Base-by-base conservation (phyloP, 2,797 vertebrate genomes). In the Melanotaenia nigrans region DNA sequence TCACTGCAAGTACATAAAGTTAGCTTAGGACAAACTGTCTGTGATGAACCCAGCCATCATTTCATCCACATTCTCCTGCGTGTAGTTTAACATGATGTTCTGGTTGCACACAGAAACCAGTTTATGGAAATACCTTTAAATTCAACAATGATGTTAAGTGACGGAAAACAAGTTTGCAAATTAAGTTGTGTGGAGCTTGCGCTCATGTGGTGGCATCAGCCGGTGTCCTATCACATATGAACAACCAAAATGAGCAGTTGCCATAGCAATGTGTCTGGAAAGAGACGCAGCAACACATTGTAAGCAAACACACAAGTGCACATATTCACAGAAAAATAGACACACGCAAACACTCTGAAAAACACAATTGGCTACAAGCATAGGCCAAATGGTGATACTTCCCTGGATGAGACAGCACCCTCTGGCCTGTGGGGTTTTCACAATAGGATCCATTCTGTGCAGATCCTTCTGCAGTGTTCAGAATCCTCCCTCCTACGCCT, bases 401-500 rank as follows among this genome's bases (percentile, higher is more conserved):
- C 65, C 57, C 65, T 20, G 83, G 71, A 78, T 85, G 84, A 88
- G 85, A 81, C 79, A 81, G 84, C 85, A 87, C 82, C 83, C 87
- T 90, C 76, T 70, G 86, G 85, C 86, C 87, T 64, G 75, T 54
- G 71, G 75, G 79, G 66, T 73, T 42, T 82, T 30, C 40, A 92
- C 90, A 92, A 93, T 91, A 82, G 89, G 81, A 82, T 82, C 85
- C 84, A 91, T 94, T 92, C 91, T 92, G 78, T 67, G 61, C 79
- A 53, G 59, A 82, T 85, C 71, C 65, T 69, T 71, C 73, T 61
- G 68, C 68, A 32, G 68, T 66, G 61, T 58, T 86, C 38, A 68
- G 80, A 81, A 40, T 69, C 68, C 74, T 69, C 77, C 81, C 60
- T 53, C 65, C 79, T 61, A 45, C 64, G 69, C 40, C 71, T 64